Percentiles rank a stretch among this genome's conserved stretches.
Conservation (phyloP, 2,888 invertebrate species). For the Synergus itoensis region DNA sequence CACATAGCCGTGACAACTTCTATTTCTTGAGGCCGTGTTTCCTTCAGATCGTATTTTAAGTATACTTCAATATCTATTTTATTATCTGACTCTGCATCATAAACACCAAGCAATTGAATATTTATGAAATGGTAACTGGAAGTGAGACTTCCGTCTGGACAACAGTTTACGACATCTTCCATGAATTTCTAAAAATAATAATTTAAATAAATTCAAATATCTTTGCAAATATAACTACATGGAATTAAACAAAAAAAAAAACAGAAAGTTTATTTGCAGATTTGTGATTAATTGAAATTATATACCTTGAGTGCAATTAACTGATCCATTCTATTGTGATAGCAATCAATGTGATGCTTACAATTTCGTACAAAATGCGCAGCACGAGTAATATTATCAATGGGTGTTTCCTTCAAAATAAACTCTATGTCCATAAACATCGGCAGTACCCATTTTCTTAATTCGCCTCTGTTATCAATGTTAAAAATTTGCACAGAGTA, state of each 20-base stretch:
- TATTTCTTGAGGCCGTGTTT: conserved; percentile 56
- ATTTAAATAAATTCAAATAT: neutral
- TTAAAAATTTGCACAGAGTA: conserved; percentile 56
- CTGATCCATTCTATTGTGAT: conserved; percentile 55
- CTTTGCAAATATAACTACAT: neutral
- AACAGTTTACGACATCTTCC: neutral
- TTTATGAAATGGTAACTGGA: neutral
- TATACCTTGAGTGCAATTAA: conserved; percentile 56
- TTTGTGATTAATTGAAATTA: neutral
- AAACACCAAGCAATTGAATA: conserved; percentile 48
- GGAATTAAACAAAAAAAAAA: neutral
- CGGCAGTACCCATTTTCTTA: conserved; percentile 66
- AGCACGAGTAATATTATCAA: conserved; percentile 47
- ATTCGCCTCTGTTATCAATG: conserved; percentile 32
- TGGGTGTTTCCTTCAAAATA: conserved; percentile 53
- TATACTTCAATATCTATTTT: conserved; percentile 55
- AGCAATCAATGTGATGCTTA: conserved; percentile 60
- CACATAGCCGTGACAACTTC: conserved; percentile 49
- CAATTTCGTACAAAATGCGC: conserved; percentile 58
- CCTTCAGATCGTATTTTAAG: conserved; percentile 57
- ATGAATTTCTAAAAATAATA: conserved; percentile 22
- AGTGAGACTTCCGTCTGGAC: neutral
- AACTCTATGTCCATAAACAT: conserved; percentile 56
- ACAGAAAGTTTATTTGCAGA: too few relatives aligned
- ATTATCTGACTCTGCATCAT: conserved; percentile 42